A percentile compares a stretch with the other conserved stretches of the same genome.
Conservation (phyloP, 1,140 invertebrate species). For the Drosophila burlai region DNA sequence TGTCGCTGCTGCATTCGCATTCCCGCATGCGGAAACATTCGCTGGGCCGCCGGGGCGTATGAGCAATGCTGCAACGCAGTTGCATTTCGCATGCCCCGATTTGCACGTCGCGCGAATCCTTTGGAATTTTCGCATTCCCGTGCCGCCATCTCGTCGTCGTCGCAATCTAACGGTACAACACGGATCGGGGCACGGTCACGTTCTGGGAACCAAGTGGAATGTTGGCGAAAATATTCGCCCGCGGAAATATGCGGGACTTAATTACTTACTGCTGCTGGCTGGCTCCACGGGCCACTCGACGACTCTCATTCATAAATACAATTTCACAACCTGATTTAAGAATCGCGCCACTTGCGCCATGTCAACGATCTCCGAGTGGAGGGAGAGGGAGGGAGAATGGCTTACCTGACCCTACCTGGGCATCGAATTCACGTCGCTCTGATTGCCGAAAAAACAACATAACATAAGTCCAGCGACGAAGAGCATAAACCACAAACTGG, state of each 20-base stretch:
- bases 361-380: slow-evolving; percentile 67
- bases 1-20: slow-evolving; percentile 48
- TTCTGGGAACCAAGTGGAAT: slow-evolving; percentile 33
- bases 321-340: slow-evolving; percentile 77
- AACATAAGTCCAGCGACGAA: slow-evolving; percentile 25
- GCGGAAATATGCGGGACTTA: slow-evolving; percentile 51
- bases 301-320: slow-evolving; percentile 71
- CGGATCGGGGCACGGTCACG: slow-evolving; percentile 20
- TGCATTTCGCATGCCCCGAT: slow-evolving; percentile 28
- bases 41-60: slow-evolving; percentile 58
- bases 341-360: slow-evolving; percentile 74
- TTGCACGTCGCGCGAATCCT: slow-evolving; percentile 31
- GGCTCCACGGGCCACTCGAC: slow-evolving; percentile 22
- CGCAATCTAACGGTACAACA: slow-evolving; percentile 29
- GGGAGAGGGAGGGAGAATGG: slow-evolving; percentile 12
- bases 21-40: slow-evolving; percentile 38
- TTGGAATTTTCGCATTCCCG: slow-evolving; percentile 29
- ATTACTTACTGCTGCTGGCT: slow-evolving; percentile 45
- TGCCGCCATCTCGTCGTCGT: not conserved
- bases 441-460: slow-evolving; percentile 38
- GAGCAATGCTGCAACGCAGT: slow-evolving; percentile 66
- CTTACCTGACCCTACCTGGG: slow-evolving; percentile 44
- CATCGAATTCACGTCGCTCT: slow-evolving; percentile 40
- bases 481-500: slow-evolving; percentile 59
- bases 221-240: slow-evolving; percentile 6